A percentile compares a stretch with the other conserved stretches of the same genome.
phyloP scores from a whole-genome alignment of 2,113 vertebrate species.

The Gyps fulvus region DNA sequence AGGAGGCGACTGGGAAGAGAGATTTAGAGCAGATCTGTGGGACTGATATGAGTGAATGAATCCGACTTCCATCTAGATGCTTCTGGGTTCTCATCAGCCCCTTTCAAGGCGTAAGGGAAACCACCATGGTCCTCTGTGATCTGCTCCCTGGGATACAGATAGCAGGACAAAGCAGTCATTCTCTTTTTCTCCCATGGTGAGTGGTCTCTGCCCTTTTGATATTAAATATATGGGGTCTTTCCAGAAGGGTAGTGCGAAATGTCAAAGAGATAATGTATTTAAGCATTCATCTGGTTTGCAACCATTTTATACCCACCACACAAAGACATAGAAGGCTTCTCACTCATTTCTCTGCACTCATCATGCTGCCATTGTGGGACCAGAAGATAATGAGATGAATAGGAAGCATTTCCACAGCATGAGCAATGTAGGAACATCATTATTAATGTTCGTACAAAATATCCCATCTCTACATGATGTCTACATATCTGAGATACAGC shows the following conservation, averaged over 20 bases:
- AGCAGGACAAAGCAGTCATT: constrained; percentile 49
- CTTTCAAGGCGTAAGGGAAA: constrained; percentile 34
- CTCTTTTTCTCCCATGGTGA: constrained; percentile 59
- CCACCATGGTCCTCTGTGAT: constrained; percentile 36
- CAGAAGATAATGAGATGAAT: constrained; percentile 72
- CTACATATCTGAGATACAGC: constrained; percentile 62
- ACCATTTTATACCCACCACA: constrained; percentile 60
- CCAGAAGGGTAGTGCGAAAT: constrained; percentile 38
- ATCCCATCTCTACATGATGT: constrained; percentile 68
- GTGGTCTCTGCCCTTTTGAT: constrained; percentile 64
- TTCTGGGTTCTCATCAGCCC: constrained; percentile 41
- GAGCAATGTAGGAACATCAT: constrained; percentile 68
- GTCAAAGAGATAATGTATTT: constrained; percentile 52
- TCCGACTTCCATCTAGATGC: constrained; percentile 42
- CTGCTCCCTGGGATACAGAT: constrained; percentile 38
- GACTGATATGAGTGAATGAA: constrained; percentile 14
- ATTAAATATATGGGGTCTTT: constrained; percentile 61
- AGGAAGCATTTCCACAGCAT: constrained; percentile 71
- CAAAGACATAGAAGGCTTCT: constrained; percentile 64
- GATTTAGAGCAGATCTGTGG: constrained; percentile 32
- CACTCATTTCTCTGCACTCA: constrained; percentile 63
- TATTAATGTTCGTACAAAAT: constrained; percentile 70
- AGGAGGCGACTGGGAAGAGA: constrained; percentile 28
- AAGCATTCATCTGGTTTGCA: constrained; percentile 61
- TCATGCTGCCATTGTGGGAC: constrained; percentile 69